Base-by-base conservation (phyloP, 2,888 invertebrate genomes). In the Trichogramma evanescens region DNA sequence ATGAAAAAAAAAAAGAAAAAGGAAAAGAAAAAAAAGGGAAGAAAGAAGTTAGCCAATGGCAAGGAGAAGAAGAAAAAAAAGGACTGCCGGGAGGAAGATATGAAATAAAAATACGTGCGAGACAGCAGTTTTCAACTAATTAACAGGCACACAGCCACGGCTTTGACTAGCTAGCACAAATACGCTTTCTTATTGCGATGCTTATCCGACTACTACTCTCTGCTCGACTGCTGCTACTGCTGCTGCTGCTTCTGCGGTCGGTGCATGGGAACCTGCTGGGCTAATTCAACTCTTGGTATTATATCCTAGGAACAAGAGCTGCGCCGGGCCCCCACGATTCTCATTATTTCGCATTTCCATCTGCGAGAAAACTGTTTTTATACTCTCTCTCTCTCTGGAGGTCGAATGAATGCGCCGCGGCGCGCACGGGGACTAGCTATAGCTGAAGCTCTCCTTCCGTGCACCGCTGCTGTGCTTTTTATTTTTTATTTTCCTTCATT, bases 101-200 rank as follows among this genome's bases (percentile, higher is more conserved):
- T 9, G 40, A 51, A 45, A 46, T 7, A 54, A 52, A 50, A 44
- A 26, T 26, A 26, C 26, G 26, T 26, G 52, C 5, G 51, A 61
- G 54, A 54, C 40, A 63, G 68, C 67, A 70, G 66, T 70, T 73
- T 74, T 73, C 66, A 71, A 73, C 71, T 75, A 76, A 76, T 76
- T 76, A 74, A 74, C 73, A 65, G 66, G 66, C 70, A 48, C 8
- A 40, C 56, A 13, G 10, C 26, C n/a, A 6, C 48, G 50, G 49
- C 8, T 39, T 41, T 9, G 48, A 2, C 9, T 46, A 26, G 26
- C 26, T 26, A 26, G 26, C 26, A 26, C 26, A 26, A 26, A 26
- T 45, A 39, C 43, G 3, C 6, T 48, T 50, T 10, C 55, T 26
- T 48, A 26, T 26, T 26, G 26, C 26, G 26, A 26, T 26, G 66